A percentile compares a stretch with the other conserved stretches of the same genome.
Evolutionary conservation across 1,140 invertebrate genomes (phyloP).

Genomic region (Drosophila arizonae): DNA sequence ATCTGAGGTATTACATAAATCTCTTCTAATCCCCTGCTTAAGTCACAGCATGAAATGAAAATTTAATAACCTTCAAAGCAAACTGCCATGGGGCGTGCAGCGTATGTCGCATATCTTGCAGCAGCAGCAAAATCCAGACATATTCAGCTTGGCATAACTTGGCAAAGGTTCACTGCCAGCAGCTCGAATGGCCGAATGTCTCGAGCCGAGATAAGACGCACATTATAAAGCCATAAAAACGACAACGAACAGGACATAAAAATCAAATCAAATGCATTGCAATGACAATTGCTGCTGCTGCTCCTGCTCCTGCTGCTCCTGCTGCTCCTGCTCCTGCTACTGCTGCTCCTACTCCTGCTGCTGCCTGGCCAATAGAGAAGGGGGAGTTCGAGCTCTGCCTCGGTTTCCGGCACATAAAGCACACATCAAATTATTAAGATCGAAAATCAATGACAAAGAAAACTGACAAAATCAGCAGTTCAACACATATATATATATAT

Average conservation of each 20-base stretch:
- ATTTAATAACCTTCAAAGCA: slow-evolving; percentile 1
- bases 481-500: background rate
- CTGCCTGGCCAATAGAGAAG: slow-evolving; percentile 12
- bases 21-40: background rate
- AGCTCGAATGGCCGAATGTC: background rate
- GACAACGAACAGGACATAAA: slow-evolving; percentile 53
- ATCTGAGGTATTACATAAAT: background rate
- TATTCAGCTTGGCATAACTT: background rate
- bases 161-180: slow-evolving; percentile 4
- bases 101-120: slow-evolving; percentile 1
- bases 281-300: slow-evolving; percentile 57
- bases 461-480: slow-evolving; percentile 75
- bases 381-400: slow-evolving; percentile 11
- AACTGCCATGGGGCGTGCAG: background rate
- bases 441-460: slow-evolving; percentile 77
- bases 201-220: slow-evolving; percentile 17
- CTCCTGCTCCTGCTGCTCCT: background rate
- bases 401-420: slow-evolving; percentile 70
- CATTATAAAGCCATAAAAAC: slow-evolving; percentile 48
- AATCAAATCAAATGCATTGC: slow-evolving; percentile 72
- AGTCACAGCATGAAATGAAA: background rate
- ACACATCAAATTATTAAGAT: slow-evolving; percentile 77
- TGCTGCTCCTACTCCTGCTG: background rate
- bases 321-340: background rate
- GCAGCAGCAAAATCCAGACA: background rate